Percentiles rank a stretch among this genome's conserved stretches.
Conservation (phyloP, 2,113 vertebrate genomes). For the Struthio camelus region DNA sequence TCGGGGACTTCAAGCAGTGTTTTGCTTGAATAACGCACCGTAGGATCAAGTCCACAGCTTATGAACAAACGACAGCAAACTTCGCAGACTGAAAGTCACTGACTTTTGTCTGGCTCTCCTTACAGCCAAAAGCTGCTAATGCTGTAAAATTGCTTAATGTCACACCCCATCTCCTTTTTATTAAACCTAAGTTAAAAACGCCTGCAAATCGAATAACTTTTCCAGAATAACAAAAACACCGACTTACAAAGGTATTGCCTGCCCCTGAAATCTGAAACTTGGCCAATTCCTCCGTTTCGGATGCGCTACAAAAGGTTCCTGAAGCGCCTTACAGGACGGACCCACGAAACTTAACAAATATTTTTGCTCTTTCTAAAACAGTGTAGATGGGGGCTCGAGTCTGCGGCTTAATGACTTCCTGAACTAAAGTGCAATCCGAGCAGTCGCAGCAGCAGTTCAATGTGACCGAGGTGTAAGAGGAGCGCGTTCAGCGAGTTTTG, state of each 20-base stretch:
- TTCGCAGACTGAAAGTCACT: slow-evolving; percentile 41
- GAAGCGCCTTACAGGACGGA: slow-evolving; percentile 37
- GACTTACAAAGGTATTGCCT: slow-evolving; percentile 47
- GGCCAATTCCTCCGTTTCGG: slow-evolving; percentile 34
- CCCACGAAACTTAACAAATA: slow-evolving; percentile 23
- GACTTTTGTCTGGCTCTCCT: slow-evolving; percentile 55
- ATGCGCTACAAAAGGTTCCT: slow-evolving; percentile 44
- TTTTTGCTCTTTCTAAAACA: neutral
- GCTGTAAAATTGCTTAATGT: slow-evolving; percentile 50
- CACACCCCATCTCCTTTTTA: slow-evolving; percentile 54
- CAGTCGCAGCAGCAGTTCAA: neutral
- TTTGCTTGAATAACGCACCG: slow-evolving; percentile 42
- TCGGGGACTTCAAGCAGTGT: slow-evolving; percentile 45
- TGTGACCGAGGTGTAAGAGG: neutral
- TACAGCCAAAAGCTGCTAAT: slow-evolving; percentile 38
- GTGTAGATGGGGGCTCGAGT: neutral
- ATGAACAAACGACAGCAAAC: slow-evolving; percentile 47
- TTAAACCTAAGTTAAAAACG: neutral
- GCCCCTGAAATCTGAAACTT: slow-evolving; percentile 55
- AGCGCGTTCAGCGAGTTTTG: neutral
- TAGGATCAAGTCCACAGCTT: slow-evolving; percentile 6
- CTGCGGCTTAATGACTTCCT: neutral
- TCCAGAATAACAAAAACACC: slow-evolving; percentile 39
- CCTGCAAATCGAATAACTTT: slow-evolving; percentile 49
- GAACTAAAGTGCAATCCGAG: neutral